Evolutionary conservation across 2,797 vertebrate species (phyloP), one percentile per base, ranked within the genome.

Genomic region (Chelonia mydas): DNA sequence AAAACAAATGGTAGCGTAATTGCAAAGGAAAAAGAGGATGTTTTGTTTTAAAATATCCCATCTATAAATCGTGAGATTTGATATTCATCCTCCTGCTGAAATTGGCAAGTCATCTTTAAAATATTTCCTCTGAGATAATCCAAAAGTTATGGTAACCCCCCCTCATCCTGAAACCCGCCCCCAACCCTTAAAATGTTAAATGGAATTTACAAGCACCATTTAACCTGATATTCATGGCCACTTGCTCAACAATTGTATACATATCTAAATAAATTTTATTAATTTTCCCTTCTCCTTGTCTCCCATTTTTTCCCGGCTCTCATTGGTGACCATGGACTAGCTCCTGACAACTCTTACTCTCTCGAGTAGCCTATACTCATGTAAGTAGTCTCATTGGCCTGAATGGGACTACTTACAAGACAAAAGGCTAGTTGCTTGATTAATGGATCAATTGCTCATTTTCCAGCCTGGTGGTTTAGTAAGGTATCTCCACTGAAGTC

Each of bases 1-100:
- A 97, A 96, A 98, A 97, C 94, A 97, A 97, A 97, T 79, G 93
- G 74, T 91, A 84, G 83, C 85, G 88, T 93, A 95, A 97, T 96
- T 95, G 84, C 83, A 94, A 95, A 90, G 61, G 89, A 91, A 89
- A 97, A 96, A 94, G 81, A 98, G 16, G 84, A 95, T 84, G 50
- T 94, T 96, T 95, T 96, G 88, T 93, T 94, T 95, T 88, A 91
- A 97, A 97, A 86, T 74, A 92, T 83, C 41, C 27, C 88, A 90
- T 96, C 65, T 28, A 94, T 96, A 96, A 94, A 96, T 92, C 91
- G 65, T 96, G 93, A 96, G 88, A 97, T 31, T 45, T 77, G 94
- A 97, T 83, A 88, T 65, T 95, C 54, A 81, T 81, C 91, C 87
- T 87, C 96, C 72, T 84, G 88, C 92, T 90, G 91, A 90, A 94